phyloP scores from a whole-genome alignment of 2,797 vertebrate genomes.

The Bufotes viridis region DNA sequence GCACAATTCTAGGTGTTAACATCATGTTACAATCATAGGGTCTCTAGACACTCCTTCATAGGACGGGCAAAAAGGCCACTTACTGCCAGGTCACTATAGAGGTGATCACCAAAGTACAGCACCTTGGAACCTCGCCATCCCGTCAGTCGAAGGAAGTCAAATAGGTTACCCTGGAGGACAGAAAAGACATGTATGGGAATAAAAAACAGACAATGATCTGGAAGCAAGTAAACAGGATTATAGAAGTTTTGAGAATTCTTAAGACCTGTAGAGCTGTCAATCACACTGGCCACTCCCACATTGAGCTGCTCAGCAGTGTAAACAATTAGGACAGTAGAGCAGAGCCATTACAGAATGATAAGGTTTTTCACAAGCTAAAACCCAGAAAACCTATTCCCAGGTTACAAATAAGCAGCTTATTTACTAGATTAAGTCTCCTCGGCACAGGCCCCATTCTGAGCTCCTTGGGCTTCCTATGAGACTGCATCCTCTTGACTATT shows the following conservation, averaged over 20 bases:
- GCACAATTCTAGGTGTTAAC: too few relatives aligned
- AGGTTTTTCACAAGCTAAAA: not conserved
- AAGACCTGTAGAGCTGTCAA: too few relatives aligned
- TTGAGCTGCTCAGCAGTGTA: not conserved
- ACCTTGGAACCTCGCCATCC: constrained; percentile 86
- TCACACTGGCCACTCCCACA: not conserved
- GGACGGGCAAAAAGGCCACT: constrained; percentile 62
- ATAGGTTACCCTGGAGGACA: constrained; percentile 80
- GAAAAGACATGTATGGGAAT: not conserved
- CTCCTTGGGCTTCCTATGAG: not conserved
- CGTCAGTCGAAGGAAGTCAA: constrained; percentile 83
- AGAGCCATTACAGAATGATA: not conserved
- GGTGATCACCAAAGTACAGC: constrained; percentile 87
- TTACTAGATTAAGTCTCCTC: not conserved
- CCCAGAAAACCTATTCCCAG: not conserved
- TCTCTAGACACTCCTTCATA: too few relatives aligned
- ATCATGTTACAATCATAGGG: too few relatives aligned
- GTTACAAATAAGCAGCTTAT: not conserved
- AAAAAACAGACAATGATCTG: not conserved
- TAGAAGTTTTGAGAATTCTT: too few relatives aligned
- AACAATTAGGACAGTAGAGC: not conserved
- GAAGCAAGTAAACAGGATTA: too few relatives aligned
- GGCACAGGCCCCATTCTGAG: not conserved
- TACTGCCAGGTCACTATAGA: constrained; percentile 87
- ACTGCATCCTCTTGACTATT: constrained; percentile 19